These are phyloP conservation scores for Dicrostonyx torquatus DNA, from an alignment of 2,797 vertebrate species.

Conservation along the genomic window DNA sequence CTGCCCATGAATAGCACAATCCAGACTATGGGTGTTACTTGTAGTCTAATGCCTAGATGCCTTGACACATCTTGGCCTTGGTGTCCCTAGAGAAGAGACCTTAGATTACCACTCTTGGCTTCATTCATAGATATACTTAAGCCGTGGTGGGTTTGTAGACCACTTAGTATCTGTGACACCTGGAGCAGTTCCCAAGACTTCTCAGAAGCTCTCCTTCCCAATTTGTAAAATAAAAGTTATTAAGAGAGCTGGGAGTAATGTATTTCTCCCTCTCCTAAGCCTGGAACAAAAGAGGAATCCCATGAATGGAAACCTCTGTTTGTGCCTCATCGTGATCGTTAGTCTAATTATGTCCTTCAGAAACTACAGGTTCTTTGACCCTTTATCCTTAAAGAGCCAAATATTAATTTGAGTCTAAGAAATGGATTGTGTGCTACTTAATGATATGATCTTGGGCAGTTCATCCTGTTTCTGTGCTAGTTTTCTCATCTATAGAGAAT, in stretches of 20 bases:
- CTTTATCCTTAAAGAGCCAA: neutral
- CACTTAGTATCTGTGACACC: slow-evolving; percentile 2
- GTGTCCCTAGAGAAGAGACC: neutral
- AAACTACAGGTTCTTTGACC: slow-evolving; percentile 30
- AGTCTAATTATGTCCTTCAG: neutral
- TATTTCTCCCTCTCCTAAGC: slow-evolving; percentile 40
- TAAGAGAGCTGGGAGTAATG: neutral
- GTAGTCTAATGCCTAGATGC: slow-evolving; percentile 5
- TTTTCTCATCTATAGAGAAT: slow-evolving; percentile 42
- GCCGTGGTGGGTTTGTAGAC: neutral
- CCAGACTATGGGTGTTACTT: neutral
- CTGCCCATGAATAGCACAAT: neutral
- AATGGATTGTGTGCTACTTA: slow-evolving; percentile 32
- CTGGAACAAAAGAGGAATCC: slow-evolving; percentile 24
- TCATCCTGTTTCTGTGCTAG: slow-evolving; percentile 43
- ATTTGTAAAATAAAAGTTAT: slow-evolving; percentile 59
- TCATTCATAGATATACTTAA: slow-evolving; percentile 9
- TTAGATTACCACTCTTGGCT: slow-evolving; percentile 45
- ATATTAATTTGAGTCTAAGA: slow-evolving; percentile 34
- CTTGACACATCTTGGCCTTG: neutral
- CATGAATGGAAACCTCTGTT: slow-evolving; percentile 32
- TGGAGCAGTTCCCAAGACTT: neutral
- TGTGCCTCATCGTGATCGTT: neutral
- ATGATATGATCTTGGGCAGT: neutral
- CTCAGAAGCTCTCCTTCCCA: slow-evolving; percentile 17